A percentile compares a stretch with the other conserved stretches of the same genome.
Evolutionary conservation across 1,140 invertebrate genomes (phyloP).

Genomic region (Philopotamus ludificatus): DNA sequence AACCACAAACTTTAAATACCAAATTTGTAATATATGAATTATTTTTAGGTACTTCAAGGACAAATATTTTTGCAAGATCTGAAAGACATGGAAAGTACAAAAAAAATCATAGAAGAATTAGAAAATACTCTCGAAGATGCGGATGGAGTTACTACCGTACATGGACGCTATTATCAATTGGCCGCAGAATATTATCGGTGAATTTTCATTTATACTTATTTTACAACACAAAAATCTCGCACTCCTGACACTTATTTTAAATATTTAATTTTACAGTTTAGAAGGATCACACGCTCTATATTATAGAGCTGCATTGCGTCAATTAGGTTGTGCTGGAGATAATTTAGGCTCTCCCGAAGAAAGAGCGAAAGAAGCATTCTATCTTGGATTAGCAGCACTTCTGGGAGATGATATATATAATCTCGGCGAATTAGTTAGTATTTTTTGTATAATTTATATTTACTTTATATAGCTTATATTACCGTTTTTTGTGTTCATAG

Average conservation of each 20-base stretch:
- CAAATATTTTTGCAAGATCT: constrained; percentile 81
- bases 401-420: constrained; percentile 96
- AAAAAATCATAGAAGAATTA: constrained; percentile 89
- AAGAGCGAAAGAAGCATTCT: constrained; percentile 83
- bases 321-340: constrained; percentile 89
- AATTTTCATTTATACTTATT: neutral
- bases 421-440: constrained; percentile 85
- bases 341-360: constrained; percentile 64
- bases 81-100: constrained; percentile 78
- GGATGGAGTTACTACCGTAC: constrained; percentile 90
- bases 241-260: neutral
- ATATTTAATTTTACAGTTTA: constrained; percentile 53
- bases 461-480: too few species aligned
- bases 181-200: constrained; percentile 86
- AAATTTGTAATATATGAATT: neutral
- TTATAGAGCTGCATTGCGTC: constrained; percentile 92
- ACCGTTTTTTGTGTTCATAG: constrained; percentile 49
- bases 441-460: neutral
- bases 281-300: constrained; percentile 89
- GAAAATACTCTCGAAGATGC: constrained; percentile 83
- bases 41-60: constrained; percentile 72
- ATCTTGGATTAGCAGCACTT: constrained; percentile 89
- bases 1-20: neutral
- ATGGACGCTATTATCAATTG: constrained; percentile 92
- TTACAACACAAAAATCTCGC: neutral